These are phyloP conservation scores for Istiophorus platypterus DNA, from an alignment of 2,113 vertebrate species.

Conservation along the genomic window DNA sequence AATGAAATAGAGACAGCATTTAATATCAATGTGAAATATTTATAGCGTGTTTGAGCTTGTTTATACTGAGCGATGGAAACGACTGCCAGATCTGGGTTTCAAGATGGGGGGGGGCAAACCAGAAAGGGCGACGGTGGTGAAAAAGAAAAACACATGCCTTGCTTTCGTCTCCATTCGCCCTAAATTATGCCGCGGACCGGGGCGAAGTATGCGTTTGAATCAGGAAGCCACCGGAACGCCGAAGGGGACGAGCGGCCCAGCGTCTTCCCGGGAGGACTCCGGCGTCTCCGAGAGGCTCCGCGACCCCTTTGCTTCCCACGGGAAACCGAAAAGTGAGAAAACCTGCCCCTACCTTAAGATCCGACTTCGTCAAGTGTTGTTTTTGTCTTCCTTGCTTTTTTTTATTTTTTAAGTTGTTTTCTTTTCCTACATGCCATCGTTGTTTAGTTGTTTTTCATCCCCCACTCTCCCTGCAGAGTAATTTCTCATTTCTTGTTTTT, in stretches of 20 bases:
- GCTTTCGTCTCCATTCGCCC: constrained; percentile 34
- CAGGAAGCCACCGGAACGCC: constrained; percentile 16
- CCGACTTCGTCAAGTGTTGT: not conserved
- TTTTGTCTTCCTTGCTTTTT: constrained; percentile 11
- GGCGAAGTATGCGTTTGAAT: constrained; percentile 43
- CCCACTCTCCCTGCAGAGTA: not conserved
- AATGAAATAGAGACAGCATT: constrained; percentile 71
- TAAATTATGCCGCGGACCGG: constrained; percentile 38
- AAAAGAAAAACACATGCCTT: constrained; percentile 18
- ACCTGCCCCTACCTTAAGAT: not conserved
- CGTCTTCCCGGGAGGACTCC: constrained; percentile 14
- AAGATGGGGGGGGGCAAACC: too few species aligned
- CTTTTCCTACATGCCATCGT: not conserved
- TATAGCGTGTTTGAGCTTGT: constrained; percentile 70
- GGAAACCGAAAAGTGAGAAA: constrained; percentile 7
- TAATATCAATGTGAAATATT: constrained; percentile 79
- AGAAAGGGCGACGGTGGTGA: not conserved
- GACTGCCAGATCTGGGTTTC: constrained; percentile 62
- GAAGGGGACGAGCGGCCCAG: constrained; percentile 8
- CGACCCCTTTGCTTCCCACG: not conserved
- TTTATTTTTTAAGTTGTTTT: constrained; percentile 14
- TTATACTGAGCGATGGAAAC: constrained; percentile 64
- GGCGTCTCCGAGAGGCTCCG: not conserved
- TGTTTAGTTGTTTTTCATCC: too few species aligned
- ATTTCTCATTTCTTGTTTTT: constrained; percentile 33